A percentile compares a stretch with the other conserved stretches of the same genome.
phyloP scores from a whole-genome alignment of 2,113 vertebrate genomes.

The Pycnonotus jocosus region DNA sequence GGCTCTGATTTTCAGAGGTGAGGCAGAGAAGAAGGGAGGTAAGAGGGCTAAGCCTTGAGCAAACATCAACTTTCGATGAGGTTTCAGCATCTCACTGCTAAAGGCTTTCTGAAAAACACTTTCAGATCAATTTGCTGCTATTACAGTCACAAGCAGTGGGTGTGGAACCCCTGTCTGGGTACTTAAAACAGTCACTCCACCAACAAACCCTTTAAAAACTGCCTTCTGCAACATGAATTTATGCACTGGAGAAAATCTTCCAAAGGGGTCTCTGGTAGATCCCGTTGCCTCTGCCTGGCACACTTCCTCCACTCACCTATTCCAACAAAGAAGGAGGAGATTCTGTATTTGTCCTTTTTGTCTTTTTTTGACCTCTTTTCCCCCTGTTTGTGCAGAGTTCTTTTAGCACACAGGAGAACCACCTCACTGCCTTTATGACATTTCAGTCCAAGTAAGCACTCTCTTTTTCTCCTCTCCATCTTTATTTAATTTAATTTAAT shows the following conservation, averaged over 20 bases:
- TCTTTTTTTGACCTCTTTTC: not conserved
- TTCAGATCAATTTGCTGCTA: not conserved
- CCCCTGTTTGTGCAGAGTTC: not conserved
- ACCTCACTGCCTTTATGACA: not conserved
- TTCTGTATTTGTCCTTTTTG: not conserved
- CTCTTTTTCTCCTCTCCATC: not conserved
- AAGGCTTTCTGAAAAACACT: not conserved
- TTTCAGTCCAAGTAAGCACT: not conserved
- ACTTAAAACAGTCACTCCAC: not conserved
- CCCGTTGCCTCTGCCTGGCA: not conserved
- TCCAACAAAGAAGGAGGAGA: not conserved
- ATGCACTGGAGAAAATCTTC: not conserved
- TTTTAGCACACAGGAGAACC: not conserved
- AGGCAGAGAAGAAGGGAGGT: not conserved
- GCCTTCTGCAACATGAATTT: not conserved
- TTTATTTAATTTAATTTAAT: conserved; percentile 6
- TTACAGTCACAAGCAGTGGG: not conserved
- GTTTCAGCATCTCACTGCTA: not conserved
- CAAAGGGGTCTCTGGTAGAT: not conserved
- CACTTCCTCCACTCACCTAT: not conserved
- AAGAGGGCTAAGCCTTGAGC: not conserved
- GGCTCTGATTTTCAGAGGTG: not conserved
- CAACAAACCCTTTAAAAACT: not conserved
- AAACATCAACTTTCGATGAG: not conserved
- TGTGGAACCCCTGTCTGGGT: not conserved